Evolutionary conservation across 2,113 vertebrate genomes (phyloP).

Genomic region (Microtus richardsoni): DNA sequence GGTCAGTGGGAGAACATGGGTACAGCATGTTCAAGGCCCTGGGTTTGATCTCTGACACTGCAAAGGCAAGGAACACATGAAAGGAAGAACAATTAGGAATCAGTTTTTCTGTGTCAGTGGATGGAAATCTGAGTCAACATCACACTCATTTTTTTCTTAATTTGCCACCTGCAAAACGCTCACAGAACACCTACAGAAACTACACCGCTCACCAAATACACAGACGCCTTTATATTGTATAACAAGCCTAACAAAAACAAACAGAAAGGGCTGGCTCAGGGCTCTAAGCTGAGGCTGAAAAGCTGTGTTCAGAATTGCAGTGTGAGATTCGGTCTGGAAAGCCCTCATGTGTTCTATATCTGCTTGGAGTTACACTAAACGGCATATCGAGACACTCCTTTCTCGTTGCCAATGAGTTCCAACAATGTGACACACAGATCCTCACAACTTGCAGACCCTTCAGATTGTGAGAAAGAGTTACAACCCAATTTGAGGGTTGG

Average conservation of each 20-base stretch:
- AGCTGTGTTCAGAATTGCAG: neutral
- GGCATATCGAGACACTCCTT: neutral
- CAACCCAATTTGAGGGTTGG: neutral
- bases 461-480: neutral
- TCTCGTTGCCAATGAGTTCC: neutral
- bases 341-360: constrained; percentile 2
- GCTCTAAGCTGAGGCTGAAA: neutral
- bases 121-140: neutral
- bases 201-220: neutral
- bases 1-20: neutral
- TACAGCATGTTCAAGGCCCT: neutral
- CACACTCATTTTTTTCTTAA: neutral
- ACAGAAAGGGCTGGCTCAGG: neutral
- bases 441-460: neutral
- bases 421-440: too few relatives aligned
- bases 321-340: constrained; percentile 2
- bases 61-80: neutral
- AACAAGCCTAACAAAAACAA: neutral
- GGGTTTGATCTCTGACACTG: neutral
- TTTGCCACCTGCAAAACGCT: neutral
- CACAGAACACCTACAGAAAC: neutral
- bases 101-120: neutral
- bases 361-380: neutral
- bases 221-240: neutral
- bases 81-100: neutral